Evolutionary conservation across 2,888 invertebrate genomes (phyloP).

Genomic region (Tuberolachnus salignus): DNA sequence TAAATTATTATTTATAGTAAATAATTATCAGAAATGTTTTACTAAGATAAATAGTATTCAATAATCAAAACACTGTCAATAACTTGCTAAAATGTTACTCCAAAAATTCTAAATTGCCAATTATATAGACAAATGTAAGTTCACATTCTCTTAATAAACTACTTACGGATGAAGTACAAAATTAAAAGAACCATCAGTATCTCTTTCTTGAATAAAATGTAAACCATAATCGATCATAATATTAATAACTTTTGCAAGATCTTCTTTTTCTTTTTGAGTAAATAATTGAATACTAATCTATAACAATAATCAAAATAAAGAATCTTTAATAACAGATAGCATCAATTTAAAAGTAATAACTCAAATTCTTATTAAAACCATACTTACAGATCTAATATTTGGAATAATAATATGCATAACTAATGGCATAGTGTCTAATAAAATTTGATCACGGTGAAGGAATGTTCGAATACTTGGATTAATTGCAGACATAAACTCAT

Average conservation of each 20-base stretch:
- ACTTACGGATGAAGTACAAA: conserved; percentile 75
- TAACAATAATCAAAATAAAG: conserved; percentile 19
- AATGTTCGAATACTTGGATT: conserved; percentile 66
- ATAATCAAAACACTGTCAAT: no score
- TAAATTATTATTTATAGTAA: no score
- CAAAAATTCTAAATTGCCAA: no score
- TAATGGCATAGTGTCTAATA: conserved; percentile 75
- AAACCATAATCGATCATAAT: conserved; percentile 90
- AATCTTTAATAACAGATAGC: background rate
- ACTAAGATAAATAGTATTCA: no score
- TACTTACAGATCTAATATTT: conserved; percentile 72
- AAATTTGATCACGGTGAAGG: conserved; percentile 64
- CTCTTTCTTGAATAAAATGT: conserved; percentile 80
- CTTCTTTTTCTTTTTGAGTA: conserved; percentile 73
- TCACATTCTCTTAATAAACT: background rate
- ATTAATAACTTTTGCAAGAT: conserved; percentile 74
- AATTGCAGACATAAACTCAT: conserved; percentile 71
- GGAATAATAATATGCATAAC: conserved; percentile 77
- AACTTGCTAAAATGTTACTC: no score
- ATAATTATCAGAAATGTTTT: no score
- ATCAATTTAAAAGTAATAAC: background rate
- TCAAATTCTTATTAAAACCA: conserved; percentile 37
- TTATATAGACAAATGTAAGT: no score
- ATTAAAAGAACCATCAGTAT: conserved; percentile 77
- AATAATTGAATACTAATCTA: conserved; percentile 74